phyloP scores from a whole-genome alignment of 2,113 vertebrate genomes.

The Lepisosteus oculatus region DNA sequence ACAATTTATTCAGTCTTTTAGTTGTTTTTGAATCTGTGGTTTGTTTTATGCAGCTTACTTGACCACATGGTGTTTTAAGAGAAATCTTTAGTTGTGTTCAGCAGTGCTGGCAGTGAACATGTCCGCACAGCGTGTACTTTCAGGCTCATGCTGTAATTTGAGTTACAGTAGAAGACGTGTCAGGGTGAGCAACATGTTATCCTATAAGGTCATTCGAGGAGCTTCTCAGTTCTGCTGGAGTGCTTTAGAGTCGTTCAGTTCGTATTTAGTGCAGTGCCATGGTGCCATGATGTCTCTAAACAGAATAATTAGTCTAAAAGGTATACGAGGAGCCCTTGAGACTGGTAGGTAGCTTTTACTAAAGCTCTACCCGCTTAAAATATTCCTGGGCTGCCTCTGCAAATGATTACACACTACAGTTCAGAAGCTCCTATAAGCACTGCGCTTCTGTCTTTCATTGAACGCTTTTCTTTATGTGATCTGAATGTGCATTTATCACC shows the following conservation, averaged over 20 bases:
- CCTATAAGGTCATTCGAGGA: conserved; percentile 14
- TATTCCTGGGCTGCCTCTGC: conserved; percentile 4
- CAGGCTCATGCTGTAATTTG: background rate
- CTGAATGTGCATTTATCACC: background rate
- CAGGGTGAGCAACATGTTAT: background rate
- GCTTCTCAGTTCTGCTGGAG: conserved; percentile 9
- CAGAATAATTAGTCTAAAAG: conserved; percentile 19
- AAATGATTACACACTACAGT: background rate
- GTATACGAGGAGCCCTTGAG: conserved; percentile 13
- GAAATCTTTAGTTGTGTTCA: background rate
- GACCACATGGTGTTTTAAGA: too few species aligned
- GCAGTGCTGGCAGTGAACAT: background rate
- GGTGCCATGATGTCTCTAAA: conserved; percentile 20
- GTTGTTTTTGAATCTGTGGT: too few species aligned
- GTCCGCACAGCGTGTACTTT: background rate
- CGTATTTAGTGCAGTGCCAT: conserved; percentile 5
- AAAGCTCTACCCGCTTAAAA: conserved; percentile 8
- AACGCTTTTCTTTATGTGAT: background rate
- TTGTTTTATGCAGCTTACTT: too few species aligned
- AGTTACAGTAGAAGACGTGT: background rate
- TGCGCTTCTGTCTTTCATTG: background rate
- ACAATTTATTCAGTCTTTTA: too few species aligned
- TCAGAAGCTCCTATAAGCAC: background rate
- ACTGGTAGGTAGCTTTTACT: conserved; percentile 12
- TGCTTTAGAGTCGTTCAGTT: background rate